Evolutionary conservation across 2,797 vertebrate genomes (phyloP).

Genomic region (Lemur catta): DNA sequence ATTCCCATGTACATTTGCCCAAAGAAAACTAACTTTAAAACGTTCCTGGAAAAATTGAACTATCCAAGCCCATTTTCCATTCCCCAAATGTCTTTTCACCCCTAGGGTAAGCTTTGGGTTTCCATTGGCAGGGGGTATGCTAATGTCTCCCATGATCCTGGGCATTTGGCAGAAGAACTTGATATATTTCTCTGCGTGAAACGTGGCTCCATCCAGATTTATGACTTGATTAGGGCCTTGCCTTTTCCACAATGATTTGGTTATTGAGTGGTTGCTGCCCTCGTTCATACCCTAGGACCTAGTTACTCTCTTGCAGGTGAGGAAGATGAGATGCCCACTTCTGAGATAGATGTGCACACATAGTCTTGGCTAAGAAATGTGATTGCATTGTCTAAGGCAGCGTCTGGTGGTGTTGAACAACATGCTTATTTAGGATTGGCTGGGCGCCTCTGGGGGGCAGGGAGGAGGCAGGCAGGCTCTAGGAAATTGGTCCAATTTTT

Average conservation of each 20-base stretch:
- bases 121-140: constrained; percentile 64
- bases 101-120: constrained; percentile 65
- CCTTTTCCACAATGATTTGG: neutral
- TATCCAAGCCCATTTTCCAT: constrained; percentile 68
- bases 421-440: neutral
- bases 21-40: constrained; percentile 76
- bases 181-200: constrained; percentile 64
- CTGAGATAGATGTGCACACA: neutral
- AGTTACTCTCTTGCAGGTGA: neutral
- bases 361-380: neutral
- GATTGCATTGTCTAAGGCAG: neutral
- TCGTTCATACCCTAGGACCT: neutral
- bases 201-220: constrained; percentile 56
- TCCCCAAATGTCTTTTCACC: constrained; percentile 68
- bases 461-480: neutral
- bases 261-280: neutral
- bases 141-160: constrained; percentile 43
- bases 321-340: neutral
- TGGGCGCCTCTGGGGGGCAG: neutral
- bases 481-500: constrained; percentile 21
- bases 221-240: constrained; percentile 35
- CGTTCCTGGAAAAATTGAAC: constrained; percentile 73
- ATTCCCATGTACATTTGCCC: constrained; percentile 64
- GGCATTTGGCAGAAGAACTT: constrained; percentile 63
- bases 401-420: neutral